Conservation (phyloP, 2,888 invertebrate species). For the Anaspis maculata region DNA sequence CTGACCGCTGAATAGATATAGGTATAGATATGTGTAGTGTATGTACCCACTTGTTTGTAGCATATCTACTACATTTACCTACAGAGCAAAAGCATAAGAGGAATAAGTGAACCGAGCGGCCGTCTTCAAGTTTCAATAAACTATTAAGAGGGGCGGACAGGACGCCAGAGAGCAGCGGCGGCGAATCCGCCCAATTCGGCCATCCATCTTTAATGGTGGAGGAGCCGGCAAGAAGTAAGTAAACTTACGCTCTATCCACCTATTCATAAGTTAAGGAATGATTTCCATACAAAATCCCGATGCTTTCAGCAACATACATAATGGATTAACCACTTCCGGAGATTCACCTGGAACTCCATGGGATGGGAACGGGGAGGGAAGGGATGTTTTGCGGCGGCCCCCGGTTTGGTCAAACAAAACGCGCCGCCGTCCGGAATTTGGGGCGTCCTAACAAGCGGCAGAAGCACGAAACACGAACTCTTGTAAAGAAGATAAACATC, state of each 20-base stretch:
- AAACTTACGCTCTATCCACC: slow-evolving; percentile 15
- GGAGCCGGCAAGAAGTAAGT: slow-evolving; percentile 11
- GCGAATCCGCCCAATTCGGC: slow-evolving; percentile 7
- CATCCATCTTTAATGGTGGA: slow-evolving; percentile 12
- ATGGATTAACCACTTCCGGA: slow-evolving; percentile 34
- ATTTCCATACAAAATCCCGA: slow-evolving; percentile 32
- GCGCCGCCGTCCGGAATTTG: slow-evolving; percentile 10
- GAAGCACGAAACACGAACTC: slow-evolving; percentile 10
- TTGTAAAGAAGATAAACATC: slow-evolving; percentile 8
- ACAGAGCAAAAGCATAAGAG: too few relatives aligned
- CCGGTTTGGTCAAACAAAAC: slow-evolving; percentile 22
- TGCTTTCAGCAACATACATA: slow-evolving; percentile 34
- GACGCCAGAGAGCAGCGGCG: slow-evolving; percentile 1
- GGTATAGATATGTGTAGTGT: too few relatives aligned
- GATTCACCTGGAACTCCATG: slow-evolving; percentile 28
- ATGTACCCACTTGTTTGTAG: too few relatives aligned
- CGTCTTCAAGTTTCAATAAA: slow-evolving; percentile 12
- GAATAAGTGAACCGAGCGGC: too few relatives aligned
- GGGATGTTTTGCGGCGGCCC: slow-evolving; percentile 17
- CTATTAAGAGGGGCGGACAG: slow-evolving; percentile 7
- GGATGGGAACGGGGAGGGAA: not conserved
- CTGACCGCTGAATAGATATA: too few relatives aligned
- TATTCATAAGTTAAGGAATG: slow-evolving; percentile 31
- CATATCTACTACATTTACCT: too few relatives aligned
- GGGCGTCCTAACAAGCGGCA: slow-evolving; percentile 13